Evolutionary conservation across 2,113 vertebrate genomes (phyloP).

Genomic region (Bufo bufo): DNA sequence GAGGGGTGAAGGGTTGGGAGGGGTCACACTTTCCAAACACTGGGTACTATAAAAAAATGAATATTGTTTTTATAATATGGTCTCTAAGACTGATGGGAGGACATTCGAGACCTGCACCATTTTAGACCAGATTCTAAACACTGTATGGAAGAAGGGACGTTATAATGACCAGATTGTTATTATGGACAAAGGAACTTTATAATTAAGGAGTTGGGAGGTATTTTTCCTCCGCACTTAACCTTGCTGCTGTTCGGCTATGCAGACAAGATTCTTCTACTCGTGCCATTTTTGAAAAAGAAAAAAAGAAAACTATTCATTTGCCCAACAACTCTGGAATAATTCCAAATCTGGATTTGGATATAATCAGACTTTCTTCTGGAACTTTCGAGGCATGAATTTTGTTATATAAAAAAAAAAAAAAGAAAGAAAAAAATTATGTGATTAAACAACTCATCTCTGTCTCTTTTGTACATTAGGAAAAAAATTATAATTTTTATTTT

Average conservation of each 20-base stretch:
- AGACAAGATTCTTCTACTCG: constrained; percentile 82
- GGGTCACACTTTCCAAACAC: constrained; percentile 63
- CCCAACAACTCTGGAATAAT: constrained; percentile 83
- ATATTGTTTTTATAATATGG: constrained; percentile 68
- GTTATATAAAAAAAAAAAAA: constrained; percentile 77
- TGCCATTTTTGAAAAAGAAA: constrained; percentile 80
- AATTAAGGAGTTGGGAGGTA: constrained; percentile 74
- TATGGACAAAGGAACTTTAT: constrained; percentile 71
- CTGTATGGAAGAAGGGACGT: constrained; percentile 63
- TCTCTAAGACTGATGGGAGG: constrained; percentile 67
- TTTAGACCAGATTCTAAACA: constrained; percentile 64
- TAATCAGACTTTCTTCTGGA: constrained; percentile 71
- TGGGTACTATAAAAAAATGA: constrained; percentile 24
- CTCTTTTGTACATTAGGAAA: constrained; percentile 98
- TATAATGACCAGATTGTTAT: constrained; percentile 62
- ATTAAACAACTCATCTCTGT: constrained; percentile 91
- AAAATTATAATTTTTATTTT: constrained; percentile 98
- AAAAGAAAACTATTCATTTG: constrained; percentile 69
- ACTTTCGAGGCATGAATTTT: constrained; percentile 75
- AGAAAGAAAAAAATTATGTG: constrained; percentile 84
- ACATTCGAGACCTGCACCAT: constrained; percentile 64
- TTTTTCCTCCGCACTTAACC: constrained; percentile 79
- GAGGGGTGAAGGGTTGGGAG: constrained; percentile 42
- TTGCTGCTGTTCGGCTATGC: constrained; percentile 89
- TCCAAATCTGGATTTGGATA: constrained; percentile 73